Conservation (phyloP, 2,113 vertebrate species). For the Oreochromis tanganicae region DNA sequence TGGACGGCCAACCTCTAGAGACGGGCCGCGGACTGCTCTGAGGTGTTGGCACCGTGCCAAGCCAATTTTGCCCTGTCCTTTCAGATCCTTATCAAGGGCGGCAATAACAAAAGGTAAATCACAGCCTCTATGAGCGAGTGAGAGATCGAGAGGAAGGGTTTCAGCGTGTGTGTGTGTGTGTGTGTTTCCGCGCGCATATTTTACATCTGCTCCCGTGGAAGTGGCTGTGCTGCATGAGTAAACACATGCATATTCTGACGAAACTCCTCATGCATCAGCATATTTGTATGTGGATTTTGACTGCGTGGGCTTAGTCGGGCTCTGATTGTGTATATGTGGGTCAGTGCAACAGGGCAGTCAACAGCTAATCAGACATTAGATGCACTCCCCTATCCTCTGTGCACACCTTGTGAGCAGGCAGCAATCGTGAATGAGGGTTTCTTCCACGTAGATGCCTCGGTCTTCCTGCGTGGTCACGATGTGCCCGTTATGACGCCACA, state of each 20-base stretch:
- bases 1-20: constrained; percentile 25
- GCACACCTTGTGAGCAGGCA: constrained; percentile 85
- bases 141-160: not conserved
- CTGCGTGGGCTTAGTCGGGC: not conserved
- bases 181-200: not conserved
- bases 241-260: not conserved
- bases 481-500: constrained; percentile 78
- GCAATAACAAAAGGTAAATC: constrained; percentile 53
- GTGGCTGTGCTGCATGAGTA: not conserved
- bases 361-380: not conserved
- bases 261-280: not conserved
- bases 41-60: constrained; percentile 59
- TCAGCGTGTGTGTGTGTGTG: not conserved
- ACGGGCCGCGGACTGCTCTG: constrained; percentile 44
- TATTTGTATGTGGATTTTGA: not conserved
- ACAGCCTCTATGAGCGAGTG: constrained; percentile 15
- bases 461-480: constrained; percentile 75
- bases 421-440: constrained; percentile 87
- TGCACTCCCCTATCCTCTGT: not conserved
- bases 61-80: constrained; percentile 59
- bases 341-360: not conserved
- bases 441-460: constrained; percentile 79
- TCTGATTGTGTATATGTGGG: not conserved
- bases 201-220: not conserved
- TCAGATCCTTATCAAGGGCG: constrained; percentile 63